phyloP scores from a whole-genome alignment of 2,797 vertebrate species.

The Tapirus indicus region DNA sequence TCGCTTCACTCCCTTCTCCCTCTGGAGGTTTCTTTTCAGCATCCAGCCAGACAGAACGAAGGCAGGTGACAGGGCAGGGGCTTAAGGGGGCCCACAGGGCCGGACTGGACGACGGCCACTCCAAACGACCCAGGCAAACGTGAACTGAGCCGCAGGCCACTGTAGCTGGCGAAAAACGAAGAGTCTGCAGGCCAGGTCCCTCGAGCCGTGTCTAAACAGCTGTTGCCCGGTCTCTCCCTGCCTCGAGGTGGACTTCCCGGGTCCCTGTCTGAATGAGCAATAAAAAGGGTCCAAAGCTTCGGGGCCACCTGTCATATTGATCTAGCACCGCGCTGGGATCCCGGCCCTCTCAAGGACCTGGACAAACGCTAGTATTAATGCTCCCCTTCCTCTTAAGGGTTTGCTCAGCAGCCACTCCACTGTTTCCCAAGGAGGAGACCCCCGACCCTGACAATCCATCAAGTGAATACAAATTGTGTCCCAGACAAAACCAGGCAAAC shows the following conservation, averaged over 20 bases:
- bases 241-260: constrained; percentile 67
- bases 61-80: constrained; percentile 19
- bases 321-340: constrained; percentile 86
- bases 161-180: constrained; percentile 59
- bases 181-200: not conserved
- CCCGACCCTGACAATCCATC: constrained; percentile 92
- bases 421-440: constrained; percentile 91
- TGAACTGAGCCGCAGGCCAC: constrained; percentile 61
- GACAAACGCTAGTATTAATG: constrained; percentile 88
- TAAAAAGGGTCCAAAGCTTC: constrained; percentile 86
- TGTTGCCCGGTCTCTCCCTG: constrained; percentile 59
- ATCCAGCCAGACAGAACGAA: not conserved
- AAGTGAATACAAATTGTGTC: constrained; percentile 90
- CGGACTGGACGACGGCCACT: constrained; percentile 78
- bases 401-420: constrained; percentile 91
- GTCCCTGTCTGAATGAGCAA: constrained; percentile 82
- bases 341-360: constrained; percentile 89
- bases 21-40: not conserved
- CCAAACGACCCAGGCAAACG: constrained; percentile 85
- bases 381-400: constrained; percentile 90
- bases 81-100: constrained; percentile 70
- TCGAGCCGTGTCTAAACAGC: not conserved
- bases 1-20: not conserved
- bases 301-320: constrained; percentile 91
- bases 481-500: constrained; percentile 92